Evolutionary conservation across 2,797 vertebrate species (phyloP).

Genomic region (Merluccius polli): DNA sequence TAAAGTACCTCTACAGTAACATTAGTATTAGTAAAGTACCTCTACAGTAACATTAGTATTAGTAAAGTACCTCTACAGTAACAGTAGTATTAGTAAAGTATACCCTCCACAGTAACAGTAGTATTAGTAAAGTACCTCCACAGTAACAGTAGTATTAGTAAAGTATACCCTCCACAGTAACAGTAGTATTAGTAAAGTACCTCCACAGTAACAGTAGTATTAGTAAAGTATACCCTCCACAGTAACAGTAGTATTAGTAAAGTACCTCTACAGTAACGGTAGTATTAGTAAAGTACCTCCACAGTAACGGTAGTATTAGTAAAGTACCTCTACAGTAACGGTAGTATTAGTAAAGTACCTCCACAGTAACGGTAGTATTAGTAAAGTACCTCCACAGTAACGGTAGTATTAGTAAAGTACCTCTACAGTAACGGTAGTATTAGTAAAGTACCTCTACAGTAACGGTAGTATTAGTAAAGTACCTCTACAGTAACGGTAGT

Average conservation of each 20-base stretch:
- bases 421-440: constrained; percentile 73
- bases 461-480: constrained; percentile 70
- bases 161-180: constrained; percentile 85
- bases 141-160: constrained; percentile 84
- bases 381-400: constrained; percentile 87
- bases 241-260: constrained; percentile 74
- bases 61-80: constrained; percentile 76
- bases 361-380: constrained; percentile 92
- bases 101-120: constrained; percentile 89
- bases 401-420: constrained; percentile 71
- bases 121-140: constrained; percentile 68
- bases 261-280: constrained; percentile 80
- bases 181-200: constrained; percentile 66
- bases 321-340: constrained; percentile 82
- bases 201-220: constrained; percentile 59
- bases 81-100: constrained; percentile 85
- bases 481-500: constrained; percentile 86
- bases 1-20: constrained; percentile 78
- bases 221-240: constrained; percentile 87
- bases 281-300: constrained; percentile 87
- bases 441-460: constrained; percentile 89
- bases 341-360: constrained; percentile 86
- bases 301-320: constrained; percentile 81
- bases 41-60: constrained; percentile 81
- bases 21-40: constrained; percentile 85